Evolutionary conservation across 2,888 invertebrate genomes (phyloP), one percentile per base, ranked within the genome.

Genomic region (Geophilus truncorum): DNA sequence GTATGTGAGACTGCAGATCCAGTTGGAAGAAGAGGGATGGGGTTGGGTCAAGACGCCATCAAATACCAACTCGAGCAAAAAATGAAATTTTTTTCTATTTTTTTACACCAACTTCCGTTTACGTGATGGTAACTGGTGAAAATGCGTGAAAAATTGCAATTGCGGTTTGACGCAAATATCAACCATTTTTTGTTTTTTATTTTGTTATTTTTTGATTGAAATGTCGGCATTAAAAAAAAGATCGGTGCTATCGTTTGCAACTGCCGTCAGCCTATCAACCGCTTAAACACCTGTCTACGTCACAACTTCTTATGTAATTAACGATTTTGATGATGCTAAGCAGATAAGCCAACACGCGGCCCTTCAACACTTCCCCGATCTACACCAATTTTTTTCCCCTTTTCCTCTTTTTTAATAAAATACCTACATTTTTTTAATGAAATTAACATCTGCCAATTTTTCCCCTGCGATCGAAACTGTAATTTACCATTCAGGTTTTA

Each of bases 291-390:
- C 57, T 62, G 57, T n/a, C 57, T 62, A 62, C 57, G 57, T 62
- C 57, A 62, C 23, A 62, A 10, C 57, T 62, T 62, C 57, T 62
- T 62, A 62, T 23, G 57, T 62, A 62, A 62, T 62, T 62, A 62
- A 62, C 57, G 57, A 62, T 62, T 62, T 62, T 62, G 57, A 62
- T 62, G 57, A 62, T 62, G 57, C 57, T 62, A 62, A 62, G 57
- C 57, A 62, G 57, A 62, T 62, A 62, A 62, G 57, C 57, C 57
- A 62, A 62, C 57, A 23, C 57, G 23, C 57, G 57, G 21, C 57
- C 57, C 57, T 62, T 62, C 57, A 62, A 18, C 23, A 23, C 23
- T 23, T 62, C 57, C n/a, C 57, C 57, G 3, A 62, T 62, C 23
- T 62, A 62, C 57, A 62, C 57, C 57, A 62, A n/a, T n/a, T n/a